A percentile compares a stretch with the other conserved stretches of the same genome.
These are phyloP conservation scores for Leptinotarsa rubiginosa DNA, from an alignment of 2,888 invertebrate genomes.

Conservation along the genomic window DNA sequence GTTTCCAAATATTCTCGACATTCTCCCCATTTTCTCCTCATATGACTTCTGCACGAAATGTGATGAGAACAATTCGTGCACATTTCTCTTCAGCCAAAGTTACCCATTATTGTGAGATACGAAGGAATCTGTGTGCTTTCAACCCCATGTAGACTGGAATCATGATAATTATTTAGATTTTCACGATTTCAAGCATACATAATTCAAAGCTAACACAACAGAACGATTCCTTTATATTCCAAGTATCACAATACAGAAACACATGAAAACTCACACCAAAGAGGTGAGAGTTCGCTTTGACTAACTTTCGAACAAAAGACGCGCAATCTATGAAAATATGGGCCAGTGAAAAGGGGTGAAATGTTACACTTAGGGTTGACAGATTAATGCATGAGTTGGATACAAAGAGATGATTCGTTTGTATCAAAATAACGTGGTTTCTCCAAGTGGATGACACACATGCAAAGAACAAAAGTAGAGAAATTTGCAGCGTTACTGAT, in stretches of 20 bases:
- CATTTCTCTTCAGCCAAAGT: constrained; percentile 32
- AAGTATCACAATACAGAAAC: constrained; percentile 36
- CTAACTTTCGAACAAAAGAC: constrained; percentile 24
- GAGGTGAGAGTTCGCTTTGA: constrained; percentile 30
- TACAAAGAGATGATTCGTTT: background rate
- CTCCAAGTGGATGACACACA: too few relatives aligned
- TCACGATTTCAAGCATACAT: constrained; percentile 39
- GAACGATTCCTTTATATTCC: constrained; percentile 42
- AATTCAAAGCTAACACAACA: constrained; percentile 44
- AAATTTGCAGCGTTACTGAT: too few relatives aligned
- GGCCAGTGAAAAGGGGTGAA: background rate
- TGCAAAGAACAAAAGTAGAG: too few relatives aligned
- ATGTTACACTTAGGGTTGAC: background rate
- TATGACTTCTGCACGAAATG: constrained; percentile 31
- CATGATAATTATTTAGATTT: constrained; percentile 49
- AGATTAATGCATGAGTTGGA: constrained; percentile 1
- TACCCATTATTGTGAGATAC: constrained; percentile 34
- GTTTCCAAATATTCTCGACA: background rate
- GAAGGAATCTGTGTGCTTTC: constrained; percentile 35
- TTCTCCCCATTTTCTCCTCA: constrained; percentile 30
- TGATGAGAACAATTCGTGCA: constrained; percentile 25
- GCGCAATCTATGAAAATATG: constrained; percentile 23
- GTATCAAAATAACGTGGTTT: too few relatives aligned
- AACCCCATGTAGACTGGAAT: constrained; percentile 33
- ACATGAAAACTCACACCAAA: constrained; percentile 30